Base-by-base conservation (phyloP, 2,797 vertebrate genomes). In the Moxostoma hubbsi region DNA sequence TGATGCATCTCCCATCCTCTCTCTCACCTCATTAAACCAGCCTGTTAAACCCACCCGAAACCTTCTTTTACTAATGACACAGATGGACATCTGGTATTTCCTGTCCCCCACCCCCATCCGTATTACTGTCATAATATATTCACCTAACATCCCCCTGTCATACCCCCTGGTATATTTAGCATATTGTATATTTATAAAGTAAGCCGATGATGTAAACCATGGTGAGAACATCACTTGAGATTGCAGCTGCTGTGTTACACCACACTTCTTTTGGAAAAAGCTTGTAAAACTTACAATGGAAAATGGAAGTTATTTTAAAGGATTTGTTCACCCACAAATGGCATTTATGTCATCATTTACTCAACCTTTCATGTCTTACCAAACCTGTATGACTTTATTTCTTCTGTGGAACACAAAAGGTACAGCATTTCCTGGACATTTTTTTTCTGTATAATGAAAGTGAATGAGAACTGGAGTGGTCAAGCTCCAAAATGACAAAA, bases 1-100 rank as follows among this genome's bases (percentile, higher is more conserved):
- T 86, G 88, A 90, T 71, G 86, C 45, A 16, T 49, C 15, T 61
- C 6, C 83, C 75, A 72, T 86, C 90, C 84, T 77, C 83, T 82
- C 86, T 82, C 79, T 87, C 82, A 86, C 84, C 88, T 93, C 90
- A 91, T 92, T 92, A 92, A 90, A 86, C 81, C 82, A 15, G 53
- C 85, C 81, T 88, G 85, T 86, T 87, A 86, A 81, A 80, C 63
- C 72, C 69, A 65, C 59, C 68, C 73, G 12, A 77, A 66, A 67
- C 73, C 82, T 57, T 36, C 36, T 36, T 36, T 36, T 36, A 36
- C 36, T 45, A 51, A 43, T 59, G 11, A 49, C 63, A 80, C 70
- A 86, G 81, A 86, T 82, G 80, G 85, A 85, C 80, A 82, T 82
- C 83, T 85, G 77, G 81, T 77, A 79, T 78, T 80, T 71, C 72